Base-by-base conservation (phyloP, 2,113 vertebrate species). In the Odocoileus virginianus region DNA sequence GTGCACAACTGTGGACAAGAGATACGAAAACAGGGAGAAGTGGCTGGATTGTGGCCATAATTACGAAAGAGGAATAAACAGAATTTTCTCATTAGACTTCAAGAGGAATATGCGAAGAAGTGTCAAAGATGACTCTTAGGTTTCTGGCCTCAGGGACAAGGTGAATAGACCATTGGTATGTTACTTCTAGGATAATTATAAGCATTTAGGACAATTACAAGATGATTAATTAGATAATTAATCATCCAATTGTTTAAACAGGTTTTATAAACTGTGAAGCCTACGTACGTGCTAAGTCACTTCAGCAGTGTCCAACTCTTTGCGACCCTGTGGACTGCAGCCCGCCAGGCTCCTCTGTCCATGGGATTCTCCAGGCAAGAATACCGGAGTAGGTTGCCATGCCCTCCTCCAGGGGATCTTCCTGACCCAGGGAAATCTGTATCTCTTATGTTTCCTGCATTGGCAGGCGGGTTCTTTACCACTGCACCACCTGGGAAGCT, bases 101-200 rank as follows among this genome's bases (percentile, higher is more conserved):
- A 89, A 45, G 33, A 23, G 12, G 47, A n/a, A 21, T 76, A 33
- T 67, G 45, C 87, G 28, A 61, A 84, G n/a, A 81, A n/a, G 3
- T 47, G 15, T 82, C 81, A 92, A 76, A 86, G 83, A 76, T 81
- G 45, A 71, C 78, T 58, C 60, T 23, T 74, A n/a, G 13, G 33
- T 86, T 84, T 92, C 89, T 78, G 61, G 55, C 47, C 30, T 89
- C 55, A 93, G 87, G n/a, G 93, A 71, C 58, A 95, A 91, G n/a
- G 54, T 0, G 10, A 91, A 71, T 30, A 83, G 10, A 36, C 12
- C 16, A 0, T 2, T 86, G 21, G 33, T 55, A 43, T 76, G 43
- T 57, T 64, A 95, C 47, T 87, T 92, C 64, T 40, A 89, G 84
- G 19, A 64, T 52, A 91, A 64, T 47, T 52, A 50, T 11, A 91